Conservation (phyloP, 2,113 vertebrate genomes). For the Campylomormyrus numenius region DNA sequence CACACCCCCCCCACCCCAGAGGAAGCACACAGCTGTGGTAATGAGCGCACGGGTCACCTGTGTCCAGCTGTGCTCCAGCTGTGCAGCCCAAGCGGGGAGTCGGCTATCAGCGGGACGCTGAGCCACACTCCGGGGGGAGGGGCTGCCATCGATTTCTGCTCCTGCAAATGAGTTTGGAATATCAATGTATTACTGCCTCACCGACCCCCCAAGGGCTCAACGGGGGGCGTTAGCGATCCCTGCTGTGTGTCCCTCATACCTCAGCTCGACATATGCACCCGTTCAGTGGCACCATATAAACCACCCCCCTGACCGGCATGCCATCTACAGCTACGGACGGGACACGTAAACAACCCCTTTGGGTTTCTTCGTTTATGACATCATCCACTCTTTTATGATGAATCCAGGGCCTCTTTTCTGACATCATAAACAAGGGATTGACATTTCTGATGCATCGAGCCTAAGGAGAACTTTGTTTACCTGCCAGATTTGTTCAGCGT, state of each 20-base stretch:
- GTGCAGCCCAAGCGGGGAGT: constrained; percentile 64
- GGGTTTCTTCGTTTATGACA: background rate
- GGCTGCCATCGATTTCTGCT: constrained; percentile 71
- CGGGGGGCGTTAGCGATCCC: constrained; percentile 64
- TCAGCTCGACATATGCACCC: background rate
- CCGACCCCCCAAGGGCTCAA: constrained; percentile 66
- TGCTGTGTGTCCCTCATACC: constrained; percentile 1
- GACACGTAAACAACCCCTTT: background rate
- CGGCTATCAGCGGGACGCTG: constrained; percentile 64
- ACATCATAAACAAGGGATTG: background rate
- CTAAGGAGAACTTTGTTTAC: background rate
- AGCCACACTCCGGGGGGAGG: constrained; percentile 54
- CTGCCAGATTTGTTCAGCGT: background rate
- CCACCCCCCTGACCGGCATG: background rate
- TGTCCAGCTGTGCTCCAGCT: constrained; percentile 79
- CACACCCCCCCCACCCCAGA: no score
- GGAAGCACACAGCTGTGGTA: constrained; percentile 69
- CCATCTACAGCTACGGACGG: background rate
- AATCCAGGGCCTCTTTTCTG: background rate
- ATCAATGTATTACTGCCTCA: constrained; percentile 79
- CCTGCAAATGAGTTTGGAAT: constrained; percentile 80
- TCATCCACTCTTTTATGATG: background rate
- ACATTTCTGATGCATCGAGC: background rate
- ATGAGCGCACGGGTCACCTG: constrained; percentile 79
- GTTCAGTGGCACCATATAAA: background rate